Conservation (phyloP, 2,113 vertebrate genomes). For the Corvus moneduloides region DNA sequence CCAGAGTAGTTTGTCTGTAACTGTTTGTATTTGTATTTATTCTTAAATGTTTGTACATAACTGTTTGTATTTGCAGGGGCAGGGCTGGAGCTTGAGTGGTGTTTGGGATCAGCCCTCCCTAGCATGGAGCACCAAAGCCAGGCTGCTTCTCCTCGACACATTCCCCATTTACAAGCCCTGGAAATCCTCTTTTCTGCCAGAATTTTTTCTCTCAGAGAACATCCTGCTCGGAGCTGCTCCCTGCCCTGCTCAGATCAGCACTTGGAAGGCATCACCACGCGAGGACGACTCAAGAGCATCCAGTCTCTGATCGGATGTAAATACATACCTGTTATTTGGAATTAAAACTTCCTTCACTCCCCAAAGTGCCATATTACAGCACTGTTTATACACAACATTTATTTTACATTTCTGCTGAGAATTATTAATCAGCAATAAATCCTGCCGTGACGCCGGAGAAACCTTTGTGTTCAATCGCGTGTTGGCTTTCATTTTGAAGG, state of each 20-base stretch:
- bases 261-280: neutral
- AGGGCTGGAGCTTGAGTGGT: neutral
- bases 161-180: neutral
- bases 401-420: neutral
- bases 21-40: neutral
- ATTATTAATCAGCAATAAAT: neutral
- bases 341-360: neutral
- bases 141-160: neutral
- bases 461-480: neutral
- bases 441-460: neutral
- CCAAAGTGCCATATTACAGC: neutral
- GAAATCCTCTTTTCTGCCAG: neutral
- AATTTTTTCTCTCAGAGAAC: neutral
- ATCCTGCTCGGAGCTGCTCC: neutral
- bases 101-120: neutral
- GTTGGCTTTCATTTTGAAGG: neutral
- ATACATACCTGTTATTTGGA: neutral
- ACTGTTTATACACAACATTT: neutral
- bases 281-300: neutral
- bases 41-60: neutral
- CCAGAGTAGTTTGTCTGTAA: neutral
- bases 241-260: neutral
- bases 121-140: accelerated
- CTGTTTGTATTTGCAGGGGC: neutral
- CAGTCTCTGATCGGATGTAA: neutral